Conservation (phyloP, 2,888 invertebrate genomes). For the Drosophila neutralis region DNA sequence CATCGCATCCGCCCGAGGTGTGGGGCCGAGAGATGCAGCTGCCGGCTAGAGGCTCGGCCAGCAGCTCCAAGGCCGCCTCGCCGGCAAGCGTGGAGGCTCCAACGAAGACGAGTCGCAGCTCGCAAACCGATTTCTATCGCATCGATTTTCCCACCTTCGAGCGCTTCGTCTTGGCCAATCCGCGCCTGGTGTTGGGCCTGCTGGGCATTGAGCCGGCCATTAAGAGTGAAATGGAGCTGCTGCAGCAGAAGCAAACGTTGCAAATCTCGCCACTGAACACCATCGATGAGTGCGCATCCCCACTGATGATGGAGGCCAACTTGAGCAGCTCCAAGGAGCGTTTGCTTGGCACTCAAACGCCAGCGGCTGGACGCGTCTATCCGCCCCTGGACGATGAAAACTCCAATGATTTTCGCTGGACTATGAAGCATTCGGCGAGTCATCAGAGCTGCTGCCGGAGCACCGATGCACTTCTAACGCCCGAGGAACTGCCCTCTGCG, state of each 20-base stretch:
- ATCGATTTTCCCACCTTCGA: conserved; percentile 84
- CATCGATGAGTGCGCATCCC: conserved; percentile 83
- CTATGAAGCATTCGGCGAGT: conserved; percentile 77
- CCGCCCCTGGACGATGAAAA: conserved; percentile 78
- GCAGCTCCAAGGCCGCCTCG: conserved; percentile 56
- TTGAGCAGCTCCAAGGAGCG: conserved; percentile 62
- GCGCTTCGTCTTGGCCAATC: conserved; percentile 88
- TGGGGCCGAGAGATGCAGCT: conserved; percentile 89
- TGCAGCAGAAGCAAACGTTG: conserved; percentile 83
- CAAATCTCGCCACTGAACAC: conserved; percentile 83
- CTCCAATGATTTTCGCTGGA: conserved; percentile 72
- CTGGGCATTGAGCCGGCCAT: conserved; percentile 89
- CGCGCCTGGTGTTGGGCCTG: conserved; percentile 89
- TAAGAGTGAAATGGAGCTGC: conserved; percentile 82
- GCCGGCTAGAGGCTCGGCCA: conserved; percentile 23
- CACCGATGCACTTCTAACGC: conserved; percentile 79
- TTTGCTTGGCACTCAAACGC: conserved; percentile 28
- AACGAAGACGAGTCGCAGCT: conserved; percentile 63
- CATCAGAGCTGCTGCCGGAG: conserved; percentile 81
- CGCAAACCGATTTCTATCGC: conserved; percentile 83
- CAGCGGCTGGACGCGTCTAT: conserved; percentile 47
- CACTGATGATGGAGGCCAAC: conserved; percentile 59
- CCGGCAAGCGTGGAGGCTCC: conserved; percentile 32
- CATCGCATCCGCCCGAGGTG: conserved; percentile 94
- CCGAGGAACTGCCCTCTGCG: conserved; percentile 41